Percentiles rank a stretch among this genome's conserved stretches.
Evolutionary conservation across 2,888 invertebrate species (phyloP).

Genomic region (Leucania comma): DNA sequence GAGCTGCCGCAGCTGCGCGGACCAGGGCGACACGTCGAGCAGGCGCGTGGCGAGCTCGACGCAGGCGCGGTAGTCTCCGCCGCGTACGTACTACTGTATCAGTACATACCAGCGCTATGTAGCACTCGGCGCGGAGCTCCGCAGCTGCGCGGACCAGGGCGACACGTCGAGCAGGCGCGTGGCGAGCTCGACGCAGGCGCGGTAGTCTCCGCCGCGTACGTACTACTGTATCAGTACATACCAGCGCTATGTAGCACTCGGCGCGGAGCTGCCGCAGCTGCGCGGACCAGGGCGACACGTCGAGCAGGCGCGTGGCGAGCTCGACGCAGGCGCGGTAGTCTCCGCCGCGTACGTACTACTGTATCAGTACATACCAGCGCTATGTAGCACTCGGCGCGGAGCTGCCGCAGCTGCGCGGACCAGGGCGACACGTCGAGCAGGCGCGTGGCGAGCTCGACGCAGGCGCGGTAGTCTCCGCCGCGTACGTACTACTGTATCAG

Average conservation of each 20-base stretch:
- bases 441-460: constrained; percentile 74
- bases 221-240: constrained; percentile 59
- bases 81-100: background rate
- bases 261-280: constrained; percentile 93
- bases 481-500: too few relatives aligned
- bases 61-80: too few relatives aligned
- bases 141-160: too few relatives aligned
- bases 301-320: too few relatives aligned
- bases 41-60: too few relatives aligned
- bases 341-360: background rate
- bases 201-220: background rate
- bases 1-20: constrained; percentile 87
- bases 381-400: constrained; percentile 85
- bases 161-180: too few relatives aligned
- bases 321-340: too few relatives aligned
- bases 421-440: constrained; percentile 92
- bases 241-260: constrained; percentile 94
- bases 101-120: too few relatives aligned
- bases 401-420: constrained; percentile 91
- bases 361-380: background rate
- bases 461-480: constrained; percentile 40
- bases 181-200: background rate
- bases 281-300: too few relatives aligned
- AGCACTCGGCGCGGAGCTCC: too few relatives aligned
- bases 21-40: too few relatives aligned